A percentile compares a stretch with the other conserved stretches of the same genome.
Conservation (phyloP, 2,113 vertebrate genomes). For the Oncorhynchus masou region DNA sequence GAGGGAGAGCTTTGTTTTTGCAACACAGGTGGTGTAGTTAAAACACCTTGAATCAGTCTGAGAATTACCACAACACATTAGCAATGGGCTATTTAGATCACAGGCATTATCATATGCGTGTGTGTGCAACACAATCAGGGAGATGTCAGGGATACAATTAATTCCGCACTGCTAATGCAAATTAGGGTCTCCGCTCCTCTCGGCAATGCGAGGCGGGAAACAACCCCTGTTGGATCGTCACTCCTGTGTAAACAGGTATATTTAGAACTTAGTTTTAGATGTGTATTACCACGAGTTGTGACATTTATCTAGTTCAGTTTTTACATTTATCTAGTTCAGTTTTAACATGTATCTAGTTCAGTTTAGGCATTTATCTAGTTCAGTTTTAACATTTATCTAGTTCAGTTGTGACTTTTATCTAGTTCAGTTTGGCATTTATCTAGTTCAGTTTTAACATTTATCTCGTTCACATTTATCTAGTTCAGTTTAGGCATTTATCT, state of each 20-base stretch:
- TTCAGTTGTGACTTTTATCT: too few species aligned
- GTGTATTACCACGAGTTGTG: too few species aligned
- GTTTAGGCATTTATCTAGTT: too few species aligned
- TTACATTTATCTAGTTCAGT: too few species aligned
- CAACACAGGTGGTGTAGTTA: slow-evolving; percentile 15
- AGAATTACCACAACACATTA: slow-evolving; percentile 38
- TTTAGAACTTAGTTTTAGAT: too few species aligned
- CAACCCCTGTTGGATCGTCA: neutral
- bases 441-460: too few species aligned
- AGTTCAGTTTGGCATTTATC: too few species aligned
- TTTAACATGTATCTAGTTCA: too few species aligned
- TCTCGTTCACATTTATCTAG: too few species aligned
- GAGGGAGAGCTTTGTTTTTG: slow-evolving; percentile 4
- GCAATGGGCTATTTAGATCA: slow-evolving; percentile 19
- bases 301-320: too few species aligned
- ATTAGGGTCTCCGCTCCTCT: slow-evolving; percentile 23
- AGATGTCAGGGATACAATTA: slow-evolving; percentile 44
- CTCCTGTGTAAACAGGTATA: neutral
- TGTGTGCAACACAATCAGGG: slow-evolving; percentile 9
- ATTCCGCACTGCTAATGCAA: slow-evolving; percentile 40
- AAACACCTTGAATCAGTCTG: slow-evolving; percentile 18
- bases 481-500: too few species aligned
- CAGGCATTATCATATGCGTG: slow-evolving; percentile 23
- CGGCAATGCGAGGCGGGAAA: neutral
- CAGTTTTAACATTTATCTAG: too few species aligned